Percentiles rank a stretch among this genome's conserved stretches.
phyloP scores from a whole-genome alignment of 2,888 invertebrate genomes.

The Acleris holmiana region DNA sequence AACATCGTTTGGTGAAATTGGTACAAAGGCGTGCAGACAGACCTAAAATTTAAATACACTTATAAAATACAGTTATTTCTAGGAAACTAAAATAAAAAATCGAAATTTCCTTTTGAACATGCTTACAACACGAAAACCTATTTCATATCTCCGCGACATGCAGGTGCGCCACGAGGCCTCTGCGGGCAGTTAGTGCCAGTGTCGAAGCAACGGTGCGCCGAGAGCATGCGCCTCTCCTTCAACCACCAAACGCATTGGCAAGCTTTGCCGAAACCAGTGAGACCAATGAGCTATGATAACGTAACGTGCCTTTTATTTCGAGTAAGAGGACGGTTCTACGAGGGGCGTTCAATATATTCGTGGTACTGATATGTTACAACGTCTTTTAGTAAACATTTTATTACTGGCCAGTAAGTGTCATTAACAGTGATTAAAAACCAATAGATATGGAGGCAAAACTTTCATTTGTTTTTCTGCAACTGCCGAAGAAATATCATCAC shows the following conservation, averaged over 20 bases:
- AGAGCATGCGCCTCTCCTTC: slow-evolving; percentile 51
- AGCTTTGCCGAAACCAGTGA: slow-evolving; percentile 12
- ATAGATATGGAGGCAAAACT: no score
- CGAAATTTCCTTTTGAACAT: background rate
- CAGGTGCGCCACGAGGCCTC: slow-evolving; percentile 4
- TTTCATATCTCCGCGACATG: slow-evolving; percentile 4
- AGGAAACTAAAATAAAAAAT: no score
- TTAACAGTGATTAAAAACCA: no score
- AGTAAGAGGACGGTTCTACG: slow-evolving; percentile 12
- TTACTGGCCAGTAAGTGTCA: no score
- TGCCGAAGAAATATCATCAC: no score
- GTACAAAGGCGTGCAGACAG: background rate
- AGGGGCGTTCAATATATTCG: no score
- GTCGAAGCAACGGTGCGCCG: slow-evolving; percentile 41
- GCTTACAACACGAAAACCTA: background rate
- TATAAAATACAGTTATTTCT: no score
- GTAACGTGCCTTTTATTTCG: background rate
- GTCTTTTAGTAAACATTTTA: no score
- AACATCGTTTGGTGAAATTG: no score
- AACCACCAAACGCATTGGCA: slow-evolving; percentile 29
- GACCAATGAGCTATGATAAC: background rate
- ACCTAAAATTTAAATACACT: background rate
- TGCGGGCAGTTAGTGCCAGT: background rate
- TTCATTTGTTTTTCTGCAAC: no score
- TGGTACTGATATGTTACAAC: no score